phyloP scores from a whole-genome alignment of 2,797 vertebrate genomes.

The Euthynnus affinis region DNA sequence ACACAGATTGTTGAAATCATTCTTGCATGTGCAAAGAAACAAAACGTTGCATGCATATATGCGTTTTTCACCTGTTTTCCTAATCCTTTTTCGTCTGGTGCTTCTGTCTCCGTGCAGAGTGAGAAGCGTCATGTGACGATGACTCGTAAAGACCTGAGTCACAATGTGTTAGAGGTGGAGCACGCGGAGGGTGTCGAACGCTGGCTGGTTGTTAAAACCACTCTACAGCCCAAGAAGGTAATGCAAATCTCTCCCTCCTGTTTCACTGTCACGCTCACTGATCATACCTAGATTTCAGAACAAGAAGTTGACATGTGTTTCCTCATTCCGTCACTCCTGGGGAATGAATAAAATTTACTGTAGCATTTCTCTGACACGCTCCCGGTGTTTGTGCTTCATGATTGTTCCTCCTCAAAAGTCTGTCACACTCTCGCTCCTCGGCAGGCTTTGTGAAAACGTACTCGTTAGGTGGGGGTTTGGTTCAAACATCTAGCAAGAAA shows the following conservation, averaged over 20 bases:
- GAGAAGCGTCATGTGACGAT: constrained; percentile 82
- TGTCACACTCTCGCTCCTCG: background rate
- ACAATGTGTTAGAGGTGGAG: constrained; percentile 85
- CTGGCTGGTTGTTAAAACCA: constrained; percentile 87
- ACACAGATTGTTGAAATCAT: background rate
- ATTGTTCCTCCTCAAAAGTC: constrained; percentile 38
- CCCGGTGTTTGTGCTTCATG: constrained; percentile 25
- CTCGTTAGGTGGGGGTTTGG: constrained; percentile 18
- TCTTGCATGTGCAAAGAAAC: background rate
- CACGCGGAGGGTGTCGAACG: constrained; percentile 84
- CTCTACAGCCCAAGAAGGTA: constrained; percentile 83
- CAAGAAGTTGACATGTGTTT: background rate
- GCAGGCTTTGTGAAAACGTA: background rate
- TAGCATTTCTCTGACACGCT: constrained; percentile 6
- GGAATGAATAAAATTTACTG: background rate
- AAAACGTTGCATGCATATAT: background rate
- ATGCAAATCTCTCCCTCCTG: constrained; percentile 16
- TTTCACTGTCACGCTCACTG: background rate
- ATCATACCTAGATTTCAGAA: constrained; percentile 17
- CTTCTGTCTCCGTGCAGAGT: constrained; percentile 60
- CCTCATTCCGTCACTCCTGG: background rate
- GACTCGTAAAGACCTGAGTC: constrained; percentile 84
- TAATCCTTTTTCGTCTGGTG: background rate
- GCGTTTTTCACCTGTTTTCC: background rate
- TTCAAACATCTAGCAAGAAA: constrained; percentile 7